These are phyloP conservation scores for Rutilus rutilus DNA, from an alignment of 2,113 vertebrate genomes.

Conservation along the genomic window DNA sequence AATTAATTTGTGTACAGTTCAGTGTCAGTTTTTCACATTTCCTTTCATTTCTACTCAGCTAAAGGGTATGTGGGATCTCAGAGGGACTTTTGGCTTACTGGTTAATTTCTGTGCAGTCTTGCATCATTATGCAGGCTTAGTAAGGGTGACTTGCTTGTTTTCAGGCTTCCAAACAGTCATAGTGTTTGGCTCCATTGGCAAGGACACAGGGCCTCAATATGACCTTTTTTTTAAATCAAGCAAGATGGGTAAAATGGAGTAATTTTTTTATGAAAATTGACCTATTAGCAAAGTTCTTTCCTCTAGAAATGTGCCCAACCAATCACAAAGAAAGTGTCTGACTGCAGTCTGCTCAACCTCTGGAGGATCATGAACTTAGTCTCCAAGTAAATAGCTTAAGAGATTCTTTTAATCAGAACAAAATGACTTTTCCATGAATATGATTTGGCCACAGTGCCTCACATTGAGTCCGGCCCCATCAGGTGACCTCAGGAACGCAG, in stretches of 20 bases:
- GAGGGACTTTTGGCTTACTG: neutral
- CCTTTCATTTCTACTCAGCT: neutral
- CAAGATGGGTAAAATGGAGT: neutral
- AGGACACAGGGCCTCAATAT: neutral
- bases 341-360: neutral
- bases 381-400: constrained; percentile 61
- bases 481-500: constrained; percentile 81
- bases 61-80: neutral
- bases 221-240: neutral
- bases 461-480: constrained; percentile 75
- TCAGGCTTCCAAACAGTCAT: neutral
- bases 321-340: neutral
- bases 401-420: constrained; percentile 69
- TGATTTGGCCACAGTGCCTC: constrained; percentile 72
- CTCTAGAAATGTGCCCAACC: neutral
- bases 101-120: neutral
- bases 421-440: constrained; percentile 68
- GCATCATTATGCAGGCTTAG: neutral
- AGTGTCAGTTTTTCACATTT: neutral
- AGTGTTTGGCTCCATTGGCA: neutral
- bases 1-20: too few species aligned
- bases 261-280: neutral
- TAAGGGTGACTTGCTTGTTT: constrained; percentile 3
- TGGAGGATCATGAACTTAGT: constrained; percentile 25
- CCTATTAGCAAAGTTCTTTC: neutral